Base-by-base conservation (phyloP, 2,113 vertebrate genomes). In the Rhombomys opimus region DNA sequence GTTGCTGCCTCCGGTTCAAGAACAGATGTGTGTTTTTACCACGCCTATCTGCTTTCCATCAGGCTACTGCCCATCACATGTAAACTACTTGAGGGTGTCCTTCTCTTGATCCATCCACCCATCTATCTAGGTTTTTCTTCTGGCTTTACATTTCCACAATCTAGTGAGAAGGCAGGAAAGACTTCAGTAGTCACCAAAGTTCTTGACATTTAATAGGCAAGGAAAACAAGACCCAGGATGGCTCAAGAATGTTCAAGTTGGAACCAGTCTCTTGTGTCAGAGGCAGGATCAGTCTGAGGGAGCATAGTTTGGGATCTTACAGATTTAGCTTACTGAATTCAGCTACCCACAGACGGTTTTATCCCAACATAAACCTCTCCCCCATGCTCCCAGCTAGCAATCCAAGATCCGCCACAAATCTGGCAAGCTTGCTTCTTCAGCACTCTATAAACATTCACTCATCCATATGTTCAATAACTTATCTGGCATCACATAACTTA, bases 391-490 rank as follows among this genome's bases (percentile, higher is more conserved):
- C 67, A 57, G 80, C 75, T 95, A 82, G 75, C 90, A 93, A 65
- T 84, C 94, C 87, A 88, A 95, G 89, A 93, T 67, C 90, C 23
- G 75, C 95, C 94, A 95, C 89, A 68, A 90, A 96, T 59, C 97
- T 97, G 92, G 95, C 96, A 88, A 90, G 90, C 85, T 82, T 72
- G 85, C 27, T 85, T 89, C 97, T 92, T 93, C 90, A 82, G 92
- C 77, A 93, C 85, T 94, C 96, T 88, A 92, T 82, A 95, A 96
- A 97, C 97, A 96, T 61, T 50, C 81, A 95, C 91, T 97, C 72
- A 90, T 92, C 96, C 96, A 94, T 97, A 96, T 95, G 96, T 73
- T 96, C 92, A 96, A 94, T 93, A 95, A 97, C 92, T 96, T 97
- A 95, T 92, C 96, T 88, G 94, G 95, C 92, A 89, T 89, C 96